Percentiles rank a stretch among this genome's conserved stretches.
phyloP scores from a whole-genome alignment of 2,888 invertebrate species.

The Lycia hirtaria region DNA sequence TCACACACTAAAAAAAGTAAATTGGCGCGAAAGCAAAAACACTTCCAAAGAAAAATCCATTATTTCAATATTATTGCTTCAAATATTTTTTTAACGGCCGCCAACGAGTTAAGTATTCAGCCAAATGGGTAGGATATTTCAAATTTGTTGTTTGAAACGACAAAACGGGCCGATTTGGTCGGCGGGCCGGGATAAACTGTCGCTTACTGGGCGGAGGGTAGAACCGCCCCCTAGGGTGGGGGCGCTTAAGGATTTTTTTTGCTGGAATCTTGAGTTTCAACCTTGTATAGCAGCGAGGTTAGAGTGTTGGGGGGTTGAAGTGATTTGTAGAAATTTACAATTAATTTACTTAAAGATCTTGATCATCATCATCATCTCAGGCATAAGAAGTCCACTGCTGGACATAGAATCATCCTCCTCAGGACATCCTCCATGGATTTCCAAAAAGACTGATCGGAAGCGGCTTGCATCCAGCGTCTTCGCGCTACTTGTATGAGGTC shows the following conservation, averaged over 20 bases:
- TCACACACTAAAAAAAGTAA: no score
- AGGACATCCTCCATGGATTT: no score
- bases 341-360: no score
- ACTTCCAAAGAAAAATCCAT: not conserved
- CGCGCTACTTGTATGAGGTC: no score
- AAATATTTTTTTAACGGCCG: slow-evolving; percentile 42
- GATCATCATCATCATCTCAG: no score
- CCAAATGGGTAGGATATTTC: slow-evolving; percentile 51
- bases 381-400: no score
- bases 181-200: slow-evolving; percentile 70
- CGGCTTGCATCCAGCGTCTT: no score
- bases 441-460: no score
- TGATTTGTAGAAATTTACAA: no score
- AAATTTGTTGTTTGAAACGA: slow-evolving; percentile 40
- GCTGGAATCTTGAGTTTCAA: slow-evolving; percentile 5
- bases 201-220: slow-evolving; percentile 49
- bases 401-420: no score
- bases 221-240: slow-evolving; percentile 45
- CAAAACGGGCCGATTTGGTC: slow-evolving; percentile 69
- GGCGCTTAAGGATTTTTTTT: slow-evolving; percentile 32
- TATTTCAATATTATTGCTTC: not conserved
- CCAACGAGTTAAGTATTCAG: slow-evolving; percentile 13
- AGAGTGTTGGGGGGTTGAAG: not conserved
- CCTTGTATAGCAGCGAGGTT: not conserved
- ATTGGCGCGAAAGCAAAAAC: not conserved